Evolutionary conservation across 1,140 invertebrate genomes (phyloP).

Genomic region (Drosophila pectinifera): DNA sequence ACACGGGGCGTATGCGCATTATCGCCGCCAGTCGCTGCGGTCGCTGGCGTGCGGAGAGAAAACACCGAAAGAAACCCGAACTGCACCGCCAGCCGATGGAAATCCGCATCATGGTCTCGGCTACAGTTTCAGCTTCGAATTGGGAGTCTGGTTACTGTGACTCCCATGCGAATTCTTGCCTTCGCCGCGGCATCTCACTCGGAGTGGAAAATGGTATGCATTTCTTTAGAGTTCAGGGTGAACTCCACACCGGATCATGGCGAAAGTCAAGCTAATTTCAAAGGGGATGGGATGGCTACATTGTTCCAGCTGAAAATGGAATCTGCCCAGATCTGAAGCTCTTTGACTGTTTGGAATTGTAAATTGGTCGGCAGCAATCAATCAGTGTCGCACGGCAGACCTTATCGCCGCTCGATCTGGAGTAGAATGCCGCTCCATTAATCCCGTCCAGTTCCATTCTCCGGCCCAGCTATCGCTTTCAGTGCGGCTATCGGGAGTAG

Average conservation of each 20-base stretch:
- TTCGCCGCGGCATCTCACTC: constrained; percentile 12
- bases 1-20: constrained; percentile 76
- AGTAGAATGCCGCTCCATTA: constrained; percentile 19
- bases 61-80: constrained; percentile 66
- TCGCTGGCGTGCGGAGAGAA: constrained; percentile 51
- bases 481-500: constrained; percentile 59
- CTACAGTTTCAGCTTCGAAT: constrained; percentile 47
- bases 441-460: constrained; percentile 34
- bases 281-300: background rate
- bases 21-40: constrained; percentile 36
- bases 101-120: constrained; percentile 49
- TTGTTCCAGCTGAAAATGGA: background rate
- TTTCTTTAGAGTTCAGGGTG: constrained; percentile 30
- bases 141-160: constrained; percentile 32
- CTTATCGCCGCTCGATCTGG: constrained; percentile 35
- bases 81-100: constrained; percentile 44
- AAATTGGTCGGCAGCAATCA: constrained; percentile 13
- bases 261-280: constrained; percentile 7
- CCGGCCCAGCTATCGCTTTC: constrained; percentile 55
- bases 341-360: constrained; percentile 4
- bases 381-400: constrained; percentile 34
- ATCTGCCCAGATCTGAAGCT: background rate
- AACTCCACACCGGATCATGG: constrained; percentile 1
- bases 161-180: constrained; percentile 30
- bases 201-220: constrained; percentile 2